Conservation (phyloP, 2,888 invertebrate species). For the Synanthedon tipuliformis region DNA sequence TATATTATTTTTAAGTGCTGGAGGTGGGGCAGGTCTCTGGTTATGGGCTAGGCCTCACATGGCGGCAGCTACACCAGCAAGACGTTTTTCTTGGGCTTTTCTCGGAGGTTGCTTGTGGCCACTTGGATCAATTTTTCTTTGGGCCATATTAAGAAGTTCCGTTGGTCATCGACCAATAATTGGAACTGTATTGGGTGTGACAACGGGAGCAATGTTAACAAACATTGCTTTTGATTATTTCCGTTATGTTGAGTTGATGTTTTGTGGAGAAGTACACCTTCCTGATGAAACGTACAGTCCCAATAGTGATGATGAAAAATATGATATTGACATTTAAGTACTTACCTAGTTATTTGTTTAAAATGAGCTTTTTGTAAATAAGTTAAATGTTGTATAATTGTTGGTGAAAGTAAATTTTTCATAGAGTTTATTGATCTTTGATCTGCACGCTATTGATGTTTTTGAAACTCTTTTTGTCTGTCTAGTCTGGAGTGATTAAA, state of each 20-base stretch:
- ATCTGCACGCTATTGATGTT: not conserved
- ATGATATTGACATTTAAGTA: constrained; percentile 58
- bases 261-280: constrained; percentile 62
- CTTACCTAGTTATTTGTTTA: constrained; percentile 4
- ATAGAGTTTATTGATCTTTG: not conserved
- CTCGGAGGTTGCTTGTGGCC: constrained; percentile 85
- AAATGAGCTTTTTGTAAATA: constrained; percentile 11
- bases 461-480: constrained; percentile 3
- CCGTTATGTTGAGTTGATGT: constrained; percentile 71
- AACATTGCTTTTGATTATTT: constrained; percentile 74
- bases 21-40: constrained; percentile 86
- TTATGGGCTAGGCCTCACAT: constrained; percentile 85
- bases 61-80: constrained; percentile 71
- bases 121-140: constrained; percentile 88
- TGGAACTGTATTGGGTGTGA: constrained; percentile 77
- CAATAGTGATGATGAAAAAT: constrained; percentile 66
- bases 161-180: constrained; percentile 77
- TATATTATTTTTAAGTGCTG: constrained; percentile 81
- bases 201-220: constrained; percentile 75
- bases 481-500: constrained; percentile 8
- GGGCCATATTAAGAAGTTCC: constrained; percentile 87
- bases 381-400: constrained; percentile 11
- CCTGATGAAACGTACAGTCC: constrained; percentile 57
- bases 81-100: constrained; percentile 78
- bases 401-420: constrained; percentile 11